Evolutionary conservation across 2,888 invertebrate genomes (phyloP), one percentile per base, ranked within the genome.

Genomic region (Eristalis tenax): DNA sequence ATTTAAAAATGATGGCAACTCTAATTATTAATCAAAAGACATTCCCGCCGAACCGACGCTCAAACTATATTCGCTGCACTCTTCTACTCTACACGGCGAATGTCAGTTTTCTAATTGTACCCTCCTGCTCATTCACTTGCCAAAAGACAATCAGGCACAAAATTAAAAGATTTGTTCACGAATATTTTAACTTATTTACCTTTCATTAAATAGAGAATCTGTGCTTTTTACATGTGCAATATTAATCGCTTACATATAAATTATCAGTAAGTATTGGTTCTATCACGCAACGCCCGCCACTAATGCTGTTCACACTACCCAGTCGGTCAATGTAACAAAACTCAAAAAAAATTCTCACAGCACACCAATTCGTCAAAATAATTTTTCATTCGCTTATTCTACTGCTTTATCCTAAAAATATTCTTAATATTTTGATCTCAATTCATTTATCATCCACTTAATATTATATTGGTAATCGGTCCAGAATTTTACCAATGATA

Each of bases 31-130:
- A 83, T 86, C 79, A 76, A 83, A 75, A 65, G 83, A 83, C 79
- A 83, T 91, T 91, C 90, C 90, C 90, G 90, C 90, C 90, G 90
- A 89, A 89, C 88, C 83, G 89, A 89, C 89, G 89, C 88, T 76
- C 86, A 83, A 66, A 66, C 69, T 56, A 66, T 28, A 81, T 80
- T 77, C 64, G 61, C 77, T 28, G 56, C 35, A 26, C 84, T 84
- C 68, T 43, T 87, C 79, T 76, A 63, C 11, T 32, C 18, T 69
- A 22, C 11, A 59, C 38, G 64, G 13, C 28, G 75, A 83, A 80
- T 87, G 87, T 87, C 83, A 87, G 64, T 73, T 80, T 80, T 28
- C 73, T 50, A 56, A 83, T 32, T 40, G 10, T 1, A n/a, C 59
- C 56, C 32, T 83, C 79, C 50, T 71, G 61, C 87, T 87, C 83